Conservation (phyloP, 2,113 vertebrate genomes). For the Bettongia penicillata region DNA sequence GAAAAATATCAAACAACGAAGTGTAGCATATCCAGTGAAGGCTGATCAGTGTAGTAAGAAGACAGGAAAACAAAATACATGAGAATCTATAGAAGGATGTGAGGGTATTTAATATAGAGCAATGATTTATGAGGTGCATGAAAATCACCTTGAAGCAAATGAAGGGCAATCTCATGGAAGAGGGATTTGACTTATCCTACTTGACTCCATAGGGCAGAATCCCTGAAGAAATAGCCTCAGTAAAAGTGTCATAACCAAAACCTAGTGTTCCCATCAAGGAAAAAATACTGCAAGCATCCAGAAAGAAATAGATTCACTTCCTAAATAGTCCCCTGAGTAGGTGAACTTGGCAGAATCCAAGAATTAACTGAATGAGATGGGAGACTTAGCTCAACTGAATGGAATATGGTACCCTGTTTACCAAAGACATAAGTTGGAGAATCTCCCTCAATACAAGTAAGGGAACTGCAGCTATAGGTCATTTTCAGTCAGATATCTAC, state of each 20-base stretch:
- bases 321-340: neutral
- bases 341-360: neutral
- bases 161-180: too few species aligned
- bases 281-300: neutral
- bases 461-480: neutral
- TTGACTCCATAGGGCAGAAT: neutral
- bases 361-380: neutral
- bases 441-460: neutral
- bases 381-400: neutral
- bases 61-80: neutral
- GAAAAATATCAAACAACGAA: neutral
- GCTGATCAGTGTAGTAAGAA: neutral
- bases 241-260: neutral
- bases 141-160: neutral
- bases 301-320: neutral
- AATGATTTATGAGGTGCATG: neutral
- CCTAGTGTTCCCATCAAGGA: neutral
- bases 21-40: neutral
- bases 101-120: neutral
- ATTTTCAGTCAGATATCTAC: neutral
- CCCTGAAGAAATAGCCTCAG: neutral
- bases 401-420: neutral
- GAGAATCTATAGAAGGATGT: neutral
- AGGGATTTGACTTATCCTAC: neutral
- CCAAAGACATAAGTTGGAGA: neutral